A percentile compares a stretch with the other conserved stretches of the same genome.
Conservation (phyloP, 2,888 invertebrate species). For the Drosophila imparisetae region DNA sequence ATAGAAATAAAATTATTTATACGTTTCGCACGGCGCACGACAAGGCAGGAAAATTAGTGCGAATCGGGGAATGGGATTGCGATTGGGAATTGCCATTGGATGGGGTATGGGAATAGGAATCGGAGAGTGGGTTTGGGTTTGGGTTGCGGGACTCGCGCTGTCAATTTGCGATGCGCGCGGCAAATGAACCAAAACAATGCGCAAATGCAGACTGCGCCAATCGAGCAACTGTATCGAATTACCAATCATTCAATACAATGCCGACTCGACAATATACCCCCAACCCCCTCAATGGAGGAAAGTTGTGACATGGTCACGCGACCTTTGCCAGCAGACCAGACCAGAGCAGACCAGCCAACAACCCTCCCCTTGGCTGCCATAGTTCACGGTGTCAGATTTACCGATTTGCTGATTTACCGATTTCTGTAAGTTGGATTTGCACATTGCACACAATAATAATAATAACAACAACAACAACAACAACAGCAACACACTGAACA, state of each 20-base stretch:
- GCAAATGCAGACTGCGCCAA: slow-evolving; percentile 47
- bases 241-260: slow-evolving; percentile 77
- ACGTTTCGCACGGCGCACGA: slow-evolving; percentile 70
- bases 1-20: slow-evolving; percentile 77
- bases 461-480: neutral
- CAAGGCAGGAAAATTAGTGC: slow-evolving; percentile 79
- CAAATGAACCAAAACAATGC: slow-evolving; percentile 78
- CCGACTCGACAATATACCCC: slow-evolving; percentile 4
- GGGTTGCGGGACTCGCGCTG: slow-evolving; percentile 36
- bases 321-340: slow-evolving; percentile 26
- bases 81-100: slow-evolving; percentile 17
- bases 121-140: neutral
- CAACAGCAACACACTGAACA: neutral
- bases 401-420: slow-evolving; percentile 41
- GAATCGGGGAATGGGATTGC: slow-evolving; percentile 44
- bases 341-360: slow-evolving; percentile 1
- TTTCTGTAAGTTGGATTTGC: slow-evolving; percentile 34
- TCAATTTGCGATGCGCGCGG: slow-evolving; percentile 79
- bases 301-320: slow-evolving; percentile 71
- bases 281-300: slow-evolving; percentile 19
- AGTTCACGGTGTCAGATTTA: slow-evolving; percentile 62
- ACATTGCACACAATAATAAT: slow-evolving; percentile 25
- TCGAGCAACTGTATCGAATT: slow-evolving; percentile 81
- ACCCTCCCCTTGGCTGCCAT: slow-evolving; percentile 27
- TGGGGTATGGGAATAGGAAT: neutral